These are phyloP conservation scores for Schizaphis graminum DNA, from an alignment of 2,888 invertebrate genomes.

Conservation along the genomic window DNA sequence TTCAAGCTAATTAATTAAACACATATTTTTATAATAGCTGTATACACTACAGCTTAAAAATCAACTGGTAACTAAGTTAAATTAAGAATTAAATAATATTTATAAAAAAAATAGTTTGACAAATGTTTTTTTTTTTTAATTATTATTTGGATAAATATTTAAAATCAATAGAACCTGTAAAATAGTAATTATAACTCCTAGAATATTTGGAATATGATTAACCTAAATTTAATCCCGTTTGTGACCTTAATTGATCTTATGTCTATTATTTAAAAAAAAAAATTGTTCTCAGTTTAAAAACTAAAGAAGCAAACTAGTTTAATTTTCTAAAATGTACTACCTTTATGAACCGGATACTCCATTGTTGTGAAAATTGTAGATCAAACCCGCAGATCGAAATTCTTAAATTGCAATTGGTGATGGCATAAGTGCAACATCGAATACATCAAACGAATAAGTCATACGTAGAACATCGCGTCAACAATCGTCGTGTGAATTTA, in stretches of 20 bases:
- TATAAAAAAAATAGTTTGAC: background rate
- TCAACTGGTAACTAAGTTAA: background rate
- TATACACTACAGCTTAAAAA: background rate
- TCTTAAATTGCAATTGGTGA: background rate
- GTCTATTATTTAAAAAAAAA: background rate
- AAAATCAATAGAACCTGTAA: background rate
- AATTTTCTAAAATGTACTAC: background rate
- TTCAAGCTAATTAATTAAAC: background rate
- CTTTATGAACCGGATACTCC: constrained; percentile 46
- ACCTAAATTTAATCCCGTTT: constrained; percentile 10
- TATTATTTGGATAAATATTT: background rate
- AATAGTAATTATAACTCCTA: background rate
- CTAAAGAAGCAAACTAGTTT: background rate
- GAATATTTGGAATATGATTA: background rate
- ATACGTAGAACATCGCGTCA: background rate
- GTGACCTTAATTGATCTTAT: background rate
- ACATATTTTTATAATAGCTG: background rate
- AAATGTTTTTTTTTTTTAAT: background rate
- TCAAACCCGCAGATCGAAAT: background rate
- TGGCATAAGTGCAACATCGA: background rate
- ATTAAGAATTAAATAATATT: background rate
- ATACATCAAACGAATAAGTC: background rate
- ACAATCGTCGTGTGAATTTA: background rate
- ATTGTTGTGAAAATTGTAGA: background rate
- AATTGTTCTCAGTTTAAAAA: background rate